phyloP scores from a whole-genome alignment of 2,888 invertebrate species.

The Stratiomys singularior region DNA sequence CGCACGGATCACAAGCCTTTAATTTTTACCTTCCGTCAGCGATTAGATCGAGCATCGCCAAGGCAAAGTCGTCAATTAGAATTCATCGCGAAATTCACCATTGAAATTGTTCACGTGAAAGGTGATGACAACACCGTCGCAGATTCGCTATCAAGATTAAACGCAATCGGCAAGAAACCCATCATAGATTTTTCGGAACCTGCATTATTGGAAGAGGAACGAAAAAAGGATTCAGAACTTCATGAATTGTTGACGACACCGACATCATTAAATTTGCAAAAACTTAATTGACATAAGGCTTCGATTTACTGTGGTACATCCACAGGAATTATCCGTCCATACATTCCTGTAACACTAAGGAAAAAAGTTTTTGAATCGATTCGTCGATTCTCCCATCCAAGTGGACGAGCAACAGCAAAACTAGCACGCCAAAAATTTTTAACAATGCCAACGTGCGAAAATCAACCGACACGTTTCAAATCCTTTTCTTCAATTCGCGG shows the following conservation, averaged over 20 bases:
- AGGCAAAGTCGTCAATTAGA: constrained; percentile 58
- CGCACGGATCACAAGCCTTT: constrained; percentile 44
- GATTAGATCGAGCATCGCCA: constrained; percentile 56
- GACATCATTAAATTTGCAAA: background rate
- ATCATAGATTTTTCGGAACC: background rate
- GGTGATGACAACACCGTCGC: constrained; percentile 50
- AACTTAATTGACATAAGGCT: background rate
- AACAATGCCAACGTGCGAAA: background rate
- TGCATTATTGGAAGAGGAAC: background rate
- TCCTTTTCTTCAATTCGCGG: background rate
- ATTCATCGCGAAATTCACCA: constrained; percentile 51
- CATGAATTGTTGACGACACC: background rate
- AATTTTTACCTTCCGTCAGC: constrained; percentile 55
- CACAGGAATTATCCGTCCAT: background rate
- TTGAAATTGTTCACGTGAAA: constrained; percentile 7
- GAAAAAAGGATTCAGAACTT: background rate
- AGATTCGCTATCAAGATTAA: constrained; percentile 54
- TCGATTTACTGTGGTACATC: background rate
- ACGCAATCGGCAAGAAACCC: constrained; percentile 40
- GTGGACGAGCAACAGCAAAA: background rate
- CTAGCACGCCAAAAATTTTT: too few relatives aligned
- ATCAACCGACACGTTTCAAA: background rate
- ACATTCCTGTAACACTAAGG: background rate
- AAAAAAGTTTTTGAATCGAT: background rate
- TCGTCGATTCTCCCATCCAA: background rate